phyloP scores from a whole-genome alignment of 2,113 vertebrate genomes.

The Onychostoma macrolepis region DNA sequence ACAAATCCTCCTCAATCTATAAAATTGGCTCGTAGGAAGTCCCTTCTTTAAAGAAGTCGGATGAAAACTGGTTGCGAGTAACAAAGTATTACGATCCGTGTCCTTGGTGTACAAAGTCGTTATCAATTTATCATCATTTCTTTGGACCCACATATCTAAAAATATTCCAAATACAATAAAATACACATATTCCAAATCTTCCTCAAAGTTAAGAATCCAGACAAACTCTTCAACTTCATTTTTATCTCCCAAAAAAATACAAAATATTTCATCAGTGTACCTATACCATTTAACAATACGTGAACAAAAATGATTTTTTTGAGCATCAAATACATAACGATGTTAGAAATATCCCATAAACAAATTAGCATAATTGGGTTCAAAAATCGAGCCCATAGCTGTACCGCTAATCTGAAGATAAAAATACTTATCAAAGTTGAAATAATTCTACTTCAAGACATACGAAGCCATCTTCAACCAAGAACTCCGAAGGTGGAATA shows the following conservation, averaged over 20 bases:
- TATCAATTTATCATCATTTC: too few relatives aligned
- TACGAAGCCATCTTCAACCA: neutral
- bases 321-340: neutral
- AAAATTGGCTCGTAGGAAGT: too few relatives aligned
- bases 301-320: too few relatives aligned
- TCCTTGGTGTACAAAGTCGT: too few relatives aligned
- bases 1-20: too few relatives aligned
- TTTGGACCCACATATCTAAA: too few relatives aligned
- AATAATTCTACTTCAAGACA: neutral
- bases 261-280: neutral
- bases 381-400: neutral
- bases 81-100: too few relatives aligned
- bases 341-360: neutral
- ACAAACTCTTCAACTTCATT: neutral
- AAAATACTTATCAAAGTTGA: neutral
- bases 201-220: neutral
- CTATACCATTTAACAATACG: neutral
- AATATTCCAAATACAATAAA: neutral
- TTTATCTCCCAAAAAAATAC: neutral
- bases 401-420: neutral
- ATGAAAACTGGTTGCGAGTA: too few relatives aligned
- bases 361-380: neutral
- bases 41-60: too few relatives aligned
- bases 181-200: neutral
- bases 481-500: neutral